Conservation (phyloP, 2,113 vertebrate species). For the Leptodactylus fuscus region DNA sequence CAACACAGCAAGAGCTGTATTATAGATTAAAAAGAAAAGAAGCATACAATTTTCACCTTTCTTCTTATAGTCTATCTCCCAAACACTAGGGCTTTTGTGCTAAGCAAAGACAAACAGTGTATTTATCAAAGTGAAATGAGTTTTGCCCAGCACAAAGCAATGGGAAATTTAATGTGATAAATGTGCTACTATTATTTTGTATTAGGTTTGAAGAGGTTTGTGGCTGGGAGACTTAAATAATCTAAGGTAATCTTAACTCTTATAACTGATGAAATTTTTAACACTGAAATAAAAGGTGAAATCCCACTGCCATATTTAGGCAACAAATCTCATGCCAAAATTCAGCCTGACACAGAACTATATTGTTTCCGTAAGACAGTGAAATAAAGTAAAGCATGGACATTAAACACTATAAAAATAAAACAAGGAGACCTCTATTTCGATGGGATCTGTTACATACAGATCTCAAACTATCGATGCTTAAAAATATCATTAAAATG, state of each 20-base stretch:
- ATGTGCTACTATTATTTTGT: slow-evolving; percentile 3
- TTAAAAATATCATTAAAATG: background rate
- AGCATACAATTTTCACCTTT: background rate
- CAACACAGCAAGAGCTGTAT: background rate
- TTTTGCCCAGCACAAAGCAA: slow-evolving; percentile 7
- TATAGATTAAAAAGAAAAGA: background rate
- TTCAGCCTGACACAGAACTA: background rate
- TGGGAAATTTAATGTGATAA: slow-evolving; percentile 23
- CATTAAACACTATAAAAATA: background rate
- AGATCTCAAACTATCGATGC: background rate
- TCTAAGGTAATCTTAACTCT: background rate
- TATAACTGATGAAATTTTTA: background rate
- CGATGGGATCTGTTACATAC: background rate
- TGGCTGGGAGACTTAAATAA: background rate
- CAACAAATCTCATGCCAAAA: background rate
- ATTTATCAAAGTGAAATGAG: slow-evolving; percentile 10
- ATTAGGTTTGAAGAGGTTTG: background rate
- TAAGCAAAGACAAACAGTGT: slow-evolving; percentile 16
- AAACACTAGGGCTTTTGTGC: background rate
- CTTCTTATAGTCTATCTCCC: background rate
- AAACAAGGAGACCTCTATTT: background rate
- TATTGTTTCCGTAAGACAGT: too few relatives aligned
- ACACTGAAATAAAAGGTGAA: background rate
- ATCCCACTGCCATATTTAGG: background rate
- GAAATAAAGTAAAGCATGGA: background rate